Evolutionary conservation across 2,888 invertebrate genomes (phyloP).

Genomic region (Drosophila percnosoma): DNA sequence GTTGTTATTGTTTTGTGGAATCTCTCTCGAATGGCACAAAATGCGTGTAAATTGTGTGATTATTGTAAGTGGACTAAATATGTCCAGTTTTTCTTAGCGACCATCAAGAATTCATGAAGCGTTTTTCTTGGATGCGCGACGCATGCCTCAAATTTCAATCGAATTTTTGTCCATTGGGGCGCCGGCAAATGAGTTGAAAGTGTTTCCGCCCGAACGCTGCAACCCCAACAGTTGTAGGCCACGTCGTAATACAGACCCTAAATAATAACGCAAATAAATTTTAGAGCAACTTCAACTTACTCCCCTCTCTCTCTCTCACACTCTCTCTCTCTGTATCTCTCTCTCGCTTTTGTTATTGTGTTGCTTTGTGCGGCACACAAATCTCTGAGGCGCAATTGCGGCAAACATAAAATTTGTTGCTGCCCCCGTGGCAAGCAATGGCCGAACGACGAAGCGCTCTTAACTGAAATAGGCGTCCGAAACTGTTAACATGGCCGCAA

Average conservation of each 20-base stretch:
- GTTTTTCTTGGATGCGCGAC: constrained; percentile 26
- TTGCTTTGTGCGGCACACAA: constrained; percentile 43
- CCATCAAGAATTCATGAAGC: constrained; percentile 61
- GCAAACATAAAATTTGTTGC: constrained; percentile 67
- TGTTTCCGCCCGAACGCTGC: constrained; percentile 1
- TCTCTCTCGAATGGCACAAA: constrained; percentile 44
- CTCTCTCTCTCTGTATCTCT: not conserved
- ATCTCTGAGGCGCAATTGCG: constrained; percentile 77
- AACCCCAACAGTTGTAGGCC: constrained; percentile 10
- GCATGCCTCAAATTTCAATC: constrained; percentile 54
- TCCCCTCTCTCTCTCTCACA: not conserved
- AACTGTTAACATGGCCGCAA: constrained; percentile 42
- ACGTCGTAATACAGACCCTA: constrained; percentile 32
- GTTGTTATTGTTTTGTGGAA: constrained; percentile 16
- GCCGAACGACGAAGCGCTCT: not conserved
- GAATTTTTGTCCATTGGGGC: constrained; percentile 23
- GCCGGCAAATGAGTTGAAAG: constrained; percentile 51
- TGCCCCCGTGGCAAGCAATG: constrained; percentile 14
- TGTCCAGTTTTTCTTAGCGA: constrained; percentile 20
- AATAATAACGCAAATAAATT: constrained; percentile 76
- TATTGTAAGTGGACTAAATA: constrained; percentile 73
- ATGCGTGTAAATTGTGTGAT: constrained; percentile 79
- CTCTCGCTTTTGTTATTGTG: not conserved
- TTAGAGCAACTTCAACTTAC: constrained; percentile 38
- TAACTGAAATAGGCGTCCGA: constrained; percentile 20